Evolutionary conservation across 1,140 invertebrate species (phyloP).

Genomic region (Octopus bimaculoides): DNA sequence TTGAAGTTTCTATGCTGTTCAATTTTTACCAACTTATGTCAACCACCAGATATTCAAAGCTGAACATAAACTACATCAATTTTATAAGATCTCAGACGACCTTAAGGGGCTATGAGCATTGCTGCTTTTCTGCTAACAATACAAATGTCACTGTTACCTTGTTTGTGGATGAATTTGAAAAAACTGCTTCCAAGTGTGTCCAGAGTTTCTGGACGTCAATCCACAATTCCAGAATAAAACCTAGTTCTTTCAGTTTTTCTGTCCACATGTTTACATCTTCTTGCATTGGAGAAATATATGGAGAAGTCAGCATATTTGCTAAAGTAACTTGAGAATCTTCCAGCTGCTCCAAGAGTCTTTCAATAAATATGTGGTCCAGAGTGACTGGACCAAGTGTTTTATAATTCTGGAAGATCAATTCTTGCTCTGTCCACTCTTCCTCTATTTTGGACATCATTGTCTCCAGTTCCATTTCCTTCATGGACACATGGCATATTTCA

Average conservation of each 20-base stretch:
- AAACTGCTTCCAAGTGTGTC: conserved; percentile 56
- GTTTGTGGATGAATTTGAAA: conserved; percentile 45
- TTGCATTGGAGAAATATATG: conserved; percentile 50
- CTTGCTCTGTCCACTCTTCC: conserved; percentile 59
- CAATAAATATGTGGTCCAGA: conserved; percentile 54
- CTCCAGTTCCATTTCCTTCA: conserved; percentile 55
- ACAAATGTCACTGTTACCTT: conserved; percentile 27
- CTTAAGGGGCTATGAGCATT: no score
- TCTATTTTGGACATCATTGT: conserved; percentile 56
- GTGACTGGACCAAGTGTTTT: conserved; percentile 54
- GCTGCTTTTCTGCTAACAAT: no score
- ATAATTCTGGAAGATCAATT: conserved; percentile 55
- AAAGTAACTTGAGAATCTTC: conserved; percentile 56
- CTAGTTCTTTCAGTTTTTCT: conserved; percentile 57
- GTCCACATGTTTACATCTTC: conserved; percentile 57
- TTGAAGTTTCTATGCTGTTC: neutral
- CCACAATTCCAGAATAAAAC: conserved; percentile 56
- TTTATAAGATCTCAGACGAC: no score
- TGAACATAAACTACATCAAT: no score
- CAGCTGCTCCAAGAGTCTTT: conserved; percentile 54
- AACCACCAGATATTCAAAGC: no score
- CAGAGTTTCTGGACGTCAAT: conserved; percentile 57
- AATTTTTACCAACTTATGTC: no score
- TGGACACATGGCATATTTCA: conserved; percentile 53
- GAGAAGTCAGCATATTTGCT: conserved; percentile 54